Conservation (phyloP, 2,113 vertebrate species). For the Haemorhous mexicanus region DNA sequence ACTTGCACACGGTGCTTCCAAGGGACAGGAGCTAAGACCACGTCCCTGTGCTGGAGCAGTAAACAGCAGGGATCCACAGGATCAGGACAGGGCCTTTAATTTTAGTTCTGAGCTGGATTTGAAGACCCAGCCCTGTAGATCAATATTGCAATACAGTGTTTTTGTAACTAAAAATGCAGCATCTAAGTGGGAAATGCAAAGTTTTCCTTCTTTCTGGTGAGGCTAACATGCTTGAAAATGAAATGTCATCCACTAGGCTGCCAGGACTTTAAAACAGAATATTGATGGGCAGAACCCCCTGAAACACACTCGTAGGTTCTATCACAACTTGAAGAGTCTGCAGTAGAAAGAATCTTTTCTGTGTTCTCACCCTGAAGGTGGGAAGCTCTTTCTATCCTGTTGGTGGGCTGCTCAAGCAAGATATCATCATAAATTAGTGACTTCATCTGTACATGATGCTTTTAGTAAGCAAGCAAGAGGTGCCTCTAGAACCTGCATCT, state of each 20-base stretch:
- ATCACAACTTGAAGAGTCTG: neutral
- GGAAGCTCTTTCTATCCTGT: neutral
- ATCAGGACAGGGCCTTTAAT: neutral
- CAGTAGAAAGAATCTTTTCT: neutral
- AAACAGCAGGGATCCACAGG: neutral
- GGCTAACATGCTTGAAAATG: neutral
- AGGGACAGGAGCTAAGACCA: rapidly evolving
- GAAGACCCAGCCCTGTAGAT: neutral
- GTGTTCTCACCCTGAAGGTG: rapidly evolving
- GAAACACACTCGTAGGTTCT: neutral
- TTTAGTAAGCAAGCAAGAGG: neutral
- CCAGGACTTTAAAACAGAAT: neutral
- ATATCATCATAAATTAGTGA: neutral
- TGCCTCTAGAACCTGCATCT: rapidly evolving
- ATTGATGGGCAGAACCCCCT: neutral
- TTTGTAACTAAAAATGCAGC: neutral
- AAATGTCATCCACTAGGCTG: neutral
- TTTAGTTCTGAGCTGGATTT: neutral
- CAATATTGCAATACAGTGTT: rapidly evolving
- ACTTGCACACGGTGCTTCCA: rapidly evolving
- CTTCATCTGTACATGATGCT: neutral
- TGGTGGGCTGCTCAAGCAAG: neutral
- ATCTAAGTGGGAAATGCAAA: neutral
- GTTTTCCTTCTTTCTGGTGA: neutral
- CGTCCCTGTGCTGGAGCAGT: neutral